Evolutionary conservation across 1,140 invertebrate species (phyloP).

Genomic region (Caenorhabditis tropicalis): DNA sequence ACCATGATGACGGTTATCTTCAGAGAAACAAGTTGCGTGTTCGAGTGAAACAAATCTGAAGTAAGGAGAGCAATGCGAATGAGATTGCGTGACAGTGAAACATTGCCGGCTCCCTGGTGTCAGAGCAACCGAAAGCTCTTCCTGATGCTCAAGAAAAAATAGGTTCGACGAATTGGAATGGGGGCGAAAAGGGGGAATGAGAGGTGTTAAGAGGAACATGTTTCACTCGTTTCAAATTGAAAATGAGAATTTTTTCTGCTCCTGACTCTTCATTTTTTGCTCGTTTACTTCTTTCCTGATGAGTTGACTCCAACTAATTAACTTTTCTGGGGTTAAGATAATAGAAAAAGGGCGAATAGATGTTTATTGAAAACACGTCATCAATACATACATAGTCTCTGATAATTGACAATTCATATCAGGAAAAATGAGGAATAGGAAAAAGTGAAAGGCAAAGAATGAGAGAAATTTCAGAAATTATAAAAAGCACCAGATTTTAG

Average conservation of each 20-base stretch:
- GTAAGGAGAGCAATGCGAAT: background rate
- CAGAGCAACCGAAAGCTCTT: background rate
- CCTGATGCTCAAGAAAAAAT: background rate
- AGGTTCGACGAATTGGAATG: conserved; percentile 17
- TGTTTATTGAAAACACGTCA: background rate
- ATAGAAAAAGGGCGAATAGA: background rate
- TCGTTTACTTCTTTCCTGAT: background rate
- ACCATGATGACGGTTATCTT: background rate
- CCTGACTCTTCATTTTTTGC: background rate
- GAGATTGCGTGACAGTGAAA: conserved; percentile 20
- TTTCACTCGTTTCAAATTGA: conserved; percentile 7
- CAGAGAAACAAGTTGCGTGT: background rate
- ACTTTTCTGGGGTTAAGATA: background rate
- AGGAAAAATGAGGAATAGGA: background rate
- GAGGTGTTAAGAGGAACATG: background rate
- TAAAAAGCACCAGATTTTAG: background rate
- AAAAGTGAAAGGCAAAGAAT: conserved; percentile 4
- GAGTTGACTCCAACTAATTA: background rate
- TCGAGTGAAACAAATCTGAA: conserved; percentile 32
- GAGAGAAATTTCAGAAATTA: background rate
- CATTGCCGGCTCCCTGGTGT: background rate
- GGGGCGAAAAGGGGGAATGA: no score
- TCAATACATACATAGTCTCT: background rate
- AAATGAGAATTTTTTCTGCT: conserved; percentile 6
- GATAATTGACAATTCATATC: background rate